Base-by-base conservation (phyloP, 2,797 vertebrate genomes). In the Spheniscus humboldti region DNA sequence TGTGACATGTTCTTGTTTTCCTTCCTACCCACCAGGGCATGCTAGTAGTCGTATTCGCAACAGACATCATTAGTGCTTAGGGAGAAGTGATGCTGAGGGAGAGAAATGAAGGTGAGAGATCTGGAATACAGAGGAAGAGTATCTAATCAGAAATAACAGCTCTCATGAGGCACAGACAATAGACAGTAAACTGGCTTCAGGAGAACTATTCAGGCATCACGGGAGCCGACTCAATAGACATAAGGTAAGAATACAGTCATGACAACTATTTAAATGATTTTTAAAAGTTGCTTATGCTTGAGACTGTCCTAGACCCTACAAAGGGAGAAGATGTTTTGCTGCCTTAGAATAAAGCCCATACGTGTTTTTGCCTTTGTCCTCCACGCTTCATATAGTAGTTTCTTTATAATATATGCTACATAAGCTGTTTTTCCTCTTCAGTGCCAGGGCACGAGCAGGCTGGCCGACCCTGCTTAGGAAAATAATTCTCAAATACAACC, bases 151-250 rank as follows among this genome's bases (percentile, higher is more conserved):
- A 72, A 91, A 68, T 82, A 92, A 82, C 48, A 86, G 60, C 64
- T 79, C 57, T 94, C 81, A 74, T 93, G 81, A 95, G 45, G 33
- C 75, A 55, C 81, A 92, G 72, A 89, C 74, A 89, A 93, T 95
- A 96, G 93, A 67, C 14, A 63, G n/a, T 41, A 90, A 95, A 92
- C 48, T 78, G 85, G 43, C 82, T 94, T 91, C 64, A 68, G 86
- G 55, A 94, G 78, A 90, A 45, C 57, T 81, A 12, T 73, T 90
- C 50, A 52, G 86, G 48, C 72, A 74, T 83, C 62, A 15, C 2
- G 18, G 81, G 55, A 94, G 55, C 50, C 83, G 60, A 94, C 92
- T 97, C 87, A 94, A 89, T 72, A 91, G 68, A 39, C 24, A 5
- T n/a, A 64, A 91, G 77, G 77, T 93, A 88, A 91, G 72, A 94